Evolutionary conservation across 2,113 vertebrate genomes (phyloP).

Genomic region (Passer domesticus): DNA sequence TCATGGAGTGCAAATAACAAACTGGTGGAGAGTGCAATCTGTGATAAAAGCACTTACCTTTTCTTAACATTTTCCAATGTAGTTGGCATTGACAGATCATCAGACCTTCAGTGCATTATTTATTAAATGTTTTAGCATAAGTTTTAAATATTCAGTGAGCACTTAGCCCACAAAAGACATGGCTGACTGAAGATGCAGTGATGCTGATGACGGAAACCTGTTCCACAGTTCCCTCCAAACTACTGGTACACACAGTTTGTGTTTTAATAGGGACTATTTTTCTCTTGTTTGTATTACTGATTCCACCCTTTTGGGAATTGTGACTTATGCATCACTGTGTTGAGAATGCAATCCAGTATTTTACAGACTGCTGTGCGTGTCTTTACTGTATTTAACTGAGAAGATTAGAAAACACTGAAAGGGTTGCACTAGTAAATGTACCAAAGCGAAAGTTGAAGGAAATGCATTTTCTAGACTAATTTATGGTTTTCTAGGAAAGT

Average conservation of each 20-base stretch:
- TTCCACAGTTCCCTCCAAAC: background rate
- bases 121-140: slow-evolving; percentile 43
- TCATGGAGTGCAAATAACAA: slow-evolving; percentile 40
- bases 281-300: background rate
- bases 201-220: background rate
- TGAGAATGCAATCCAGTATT: background rate
- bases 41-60: slow-evolving; percentile 20
- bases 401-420: background rate
- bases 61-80: background rate
- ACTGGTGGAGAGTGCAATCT: background rate
- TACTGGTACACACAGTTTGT: background rate
- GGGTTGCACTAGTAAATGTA: background rate
- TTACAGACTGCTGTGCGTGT: background rate
- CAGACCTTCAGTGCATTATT: slow-evolving; percentile 52
- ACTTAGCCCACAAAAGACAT: background rate
- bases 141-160: slow-evolving; percentile 46
- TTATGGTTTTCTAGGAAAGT: background rate
- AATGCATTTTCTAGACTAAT: background rate
- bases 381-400: slow-evolving; percentile 1
- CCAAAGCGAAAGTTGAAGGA: background rate
- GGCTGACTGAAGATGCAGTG: background rate
- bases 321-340: background rate
- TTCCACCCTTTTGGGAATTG: background rate
- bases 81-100: slow-evolving; percentile 23
- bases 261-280: background rate